These are phyloP conservation scores for Eulemur albifrons DNA, from an alignment of 2,797 vertebrate genomes.

Conservation along the genomic window DNA sequence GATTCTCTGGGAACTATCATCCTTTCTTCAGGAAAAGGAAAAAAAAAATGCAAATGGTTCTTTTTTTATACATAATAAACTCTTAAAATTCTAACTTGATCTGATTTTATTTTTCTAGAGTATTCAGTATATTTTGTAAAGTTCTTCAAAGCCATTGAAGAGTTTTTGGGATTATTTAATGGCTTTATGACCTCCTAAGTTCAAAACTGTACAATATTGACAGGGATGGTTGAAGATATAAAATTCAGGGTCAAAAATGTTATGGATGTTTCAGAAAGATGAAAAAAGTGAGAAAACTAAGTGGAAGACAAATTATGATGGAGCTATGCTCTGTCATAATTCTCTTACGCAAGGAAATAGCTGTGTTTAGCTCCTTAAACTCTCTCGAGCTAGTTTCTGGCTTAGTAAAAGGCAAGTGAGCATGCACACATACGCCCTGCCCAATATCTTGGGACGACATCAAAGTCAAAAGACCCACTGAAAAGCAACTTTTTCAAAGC, in stretches of 20 bases:
- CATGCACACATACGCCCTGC: not conserved
- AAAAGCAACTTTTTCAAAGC: slow-evolving; percentile 1
- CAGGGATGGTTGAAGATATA: not conserved
- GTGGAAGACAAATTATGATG: not conserved
- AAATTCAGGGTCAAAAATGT: not conserved
- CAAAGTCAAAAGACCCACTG: not conserved
- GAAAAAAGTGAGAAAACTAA: not conserved
- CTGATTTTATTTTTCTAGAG: slow-evolving; percentile 2
- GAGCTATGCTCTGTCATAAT: not conserved
- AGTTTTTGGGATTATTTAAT: not conserved
- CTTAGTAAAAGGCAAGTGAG: not conserved
- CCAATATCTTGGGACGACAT: not conserved
- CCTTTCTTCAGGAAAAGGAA: not conserved
- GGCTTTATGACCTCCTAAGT: not conserved
- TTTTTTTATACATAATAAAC: not conserved
- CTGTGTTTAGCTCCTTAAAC: not conserved
- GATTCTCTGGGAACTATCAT: not conserved
- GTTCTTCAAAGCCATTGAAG: slow-evolving; percentile 22
- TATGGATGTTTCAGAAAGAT: not conserved
- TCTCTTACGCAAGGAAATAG: not conserved
- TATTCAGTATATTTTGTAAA: not conserved
- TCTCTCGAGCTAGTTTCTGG: not conserved
- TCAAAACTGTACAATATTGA: not conserved
- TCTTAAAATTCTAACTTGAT: slow-evolving; percentile 4
- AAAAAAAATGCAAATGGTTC: not conserved